Evolutionary conservation across 2,888 invertebrate genomes (phyloP), one percentile per base, ranked within the genome.

Genomic region (Sarcophaga variegata): DNA sequence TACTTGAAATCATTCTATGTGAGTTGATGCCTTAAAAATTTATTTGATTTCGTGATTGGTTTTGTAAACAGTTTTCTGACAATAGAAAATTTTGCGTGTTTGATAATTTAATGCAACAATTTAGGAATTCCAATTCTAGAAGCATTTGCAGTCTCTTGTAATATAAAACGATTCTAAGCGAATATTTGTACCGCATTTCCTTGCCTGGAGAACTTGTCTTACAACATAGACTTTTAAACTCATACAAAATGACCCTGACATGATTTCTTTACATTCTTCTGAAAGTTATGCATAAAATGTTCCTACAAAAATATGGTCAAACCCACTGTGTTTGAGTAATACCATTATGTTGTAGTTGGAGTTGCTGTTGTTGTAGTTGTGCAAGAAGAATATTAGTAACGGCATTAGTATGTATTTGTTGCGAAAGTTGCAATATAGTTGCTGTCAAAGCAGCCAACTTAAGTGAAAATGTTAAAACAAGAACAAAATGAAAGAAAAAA

Each of bases 341-440:
- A 47, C 6, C 14, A 37, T 69, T 2, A 2, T 17, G 22, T 10
- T n/a, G 25, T 54, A 54, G 25, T 25, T 47, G 10, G n/a, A 71
- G 25, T 59, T 47, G 63, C 64, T 71, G 14, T 49, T 49, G 37
- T 22, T 22, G 37, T 37, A 37, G 37, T 37, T 37, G 10, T 37
- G 12, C 47, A 20, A 14, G n/a, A 80, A 47, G 22, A 37, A 22
- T 79, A 54, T 59, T 67, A 70, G 22, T 12, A 63, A 37, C 63
- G 60, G 64, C 54, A 63, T 75, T 54, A 81, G 75, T 62, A 81
- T 47, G 74, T 63, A 75, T 77, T 81, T 78, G 77, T 78, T 81
- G 74, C 69, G 60, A 74, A 81, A 81, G 67, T 77, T 85, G 25
- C 81, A 74, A 81, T 78, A 72, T 77, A 72, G 81, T 78, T 85